Base-by-base conservation (phyloP, 1,140 invertebrate species). In the Cherax destructor region DNA sequence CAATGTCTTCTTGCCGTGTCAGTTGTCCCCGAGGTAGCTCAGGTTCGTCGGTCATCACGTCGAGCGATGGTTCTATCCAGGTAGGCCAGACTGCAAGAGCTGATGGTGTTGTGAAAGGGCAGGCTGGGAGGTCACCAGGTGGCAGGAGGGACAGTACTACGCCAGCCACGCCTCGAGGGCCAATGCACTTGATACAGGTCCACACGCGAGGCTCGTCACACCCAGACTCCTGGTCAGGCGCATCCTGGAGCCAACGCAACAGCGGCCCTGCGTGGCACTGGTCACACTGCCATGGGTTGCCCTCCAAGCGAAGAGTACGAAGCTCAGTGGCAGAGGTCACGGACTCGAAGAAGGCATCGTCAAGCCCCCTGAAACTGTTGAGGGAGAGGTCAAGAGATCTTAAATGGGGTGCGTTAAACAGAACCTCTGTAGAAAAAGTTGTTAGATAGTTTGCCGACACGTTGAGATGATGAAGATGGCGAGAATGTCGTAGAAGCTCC, bases 211-310 rank as follows among this genome's bases (percentile, higher is more conserved):
- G 88, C 56, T 93, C 92, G 41, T n/a, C 50, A 50, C 92, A 93
- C 21, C 92, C 92, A 50, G 92, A 93, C 52, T 93, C 92, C 61
- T 93, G 92, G 86, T 93, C 92, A 61, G 92, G 92, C 50, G 92
- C 93, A 59, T 78, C 92, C 79, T 93, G 93, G 3, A 94, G 86
- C 94, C 94, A 94, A n/a, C 93, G 92, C 9, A 94, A 59, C 50
- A 94, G 81, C 0, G 93, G 93, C n/a, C 92, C 88, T 78, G 94
- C 94, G 88, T 94, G 93, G 90, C 97, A 97, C 92, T 96, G 94
- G 94, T 97, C 96, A 93, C 96, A 97, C 47, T 93, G 91, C 96
- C 96, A 97, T 6, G 95, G 95, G 94, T 97, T 97, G 30, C 95
- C 95, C 50, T 96, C 95, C 88, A 97, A 93, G 93, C 95, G 94